Conservation (phyloP, 2,888 invertebrate genomes). For the Himalopsyche kuldschensis region DNA sequence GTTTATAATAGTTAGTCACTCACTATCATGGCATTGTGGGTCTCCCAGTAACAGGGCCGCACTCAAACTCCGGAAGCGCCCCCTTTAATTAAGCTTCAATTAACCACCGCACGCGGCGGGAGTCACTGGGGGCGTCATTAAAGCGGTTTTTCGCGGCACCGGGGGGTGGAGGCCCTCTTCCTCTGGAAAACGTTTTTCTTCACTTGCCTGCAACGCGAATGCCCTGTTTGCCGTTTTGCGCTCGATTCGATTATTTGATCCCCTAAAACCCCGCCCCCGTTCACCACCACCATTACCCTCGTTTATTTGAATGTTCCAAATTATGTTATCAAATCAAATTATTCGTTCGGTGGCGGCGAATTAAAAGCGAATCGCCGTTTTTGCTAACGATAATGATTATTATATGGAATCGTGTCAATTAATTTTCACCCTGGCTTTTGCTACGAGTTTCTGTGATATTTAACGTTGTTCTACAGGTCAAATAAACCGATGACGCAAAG, state of each 20-base stretch:
- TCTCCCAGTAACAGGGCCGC: neutral
- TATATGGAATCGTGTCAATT: neutral
- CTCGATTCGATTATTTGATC: neutral
- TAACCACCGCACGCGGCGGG: constrained; percentile 4
- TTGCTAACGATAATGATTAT: neutral
- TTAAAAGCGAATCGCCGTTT: neutral
- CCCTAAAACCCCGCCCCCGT: neutral
- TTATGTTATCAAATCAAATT: constrained; percentile 1
- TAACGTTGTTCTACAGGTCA: neutral
- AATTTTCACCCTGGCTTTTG: neutral
- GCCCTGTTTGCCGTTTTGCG: neutral
- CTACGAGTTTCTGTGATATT: neutral
- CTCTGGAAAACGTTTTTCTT: neutral
- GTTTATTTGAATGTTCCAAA: constrained; percentile 1
- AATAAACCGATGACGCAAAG: too few relatives aligned
- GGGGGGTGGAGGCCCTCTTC: neutral
- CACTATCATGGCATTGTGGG: neutral
- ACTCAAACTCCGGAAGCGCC: neutral
- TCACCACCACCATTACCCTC: neutral
- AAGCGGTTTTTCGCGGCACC: constrained; percentile 6
- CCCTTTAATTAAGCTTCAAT: constrained; percentile 30
- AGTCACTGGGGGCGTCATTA: constrained; percentile 8
- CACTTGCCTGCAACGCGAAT: neutral
- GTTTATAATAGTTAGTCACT: neutral
- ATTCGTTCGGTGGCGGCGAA: neutral